Percentiles rank a stretch among this genome's conserved stretches.
Conservation (phyloP, 2,888 invertebrate genomes). For the Glaucopsyche alexis region DNA sequence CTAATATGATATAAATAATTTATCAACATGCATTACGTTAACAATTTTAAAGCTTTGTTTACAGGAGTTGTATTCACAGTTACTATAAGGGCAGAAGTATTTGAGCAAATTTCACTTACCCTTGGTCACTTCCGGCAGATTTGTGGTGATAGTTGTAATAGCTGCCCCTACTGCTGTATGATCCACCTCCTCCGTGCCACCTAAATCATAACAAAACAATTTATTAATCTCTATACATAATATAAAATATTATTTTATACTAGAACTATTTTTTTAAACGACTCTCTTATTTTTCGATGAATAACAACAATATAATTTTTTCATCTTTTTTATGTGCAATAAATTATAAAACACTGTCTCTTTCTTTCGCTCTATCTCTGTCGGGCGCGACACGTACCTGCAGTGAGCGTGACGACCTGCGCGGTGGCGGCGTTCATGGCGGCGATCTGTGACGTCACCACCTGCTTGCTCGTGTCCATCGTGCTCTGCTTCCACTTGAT, state of each 20-base stretch:
- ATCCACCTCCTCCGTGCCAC: constrained; percentile 92
- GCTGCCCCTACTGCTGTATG: constrained; percentile 98
- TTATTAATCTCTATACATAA: not conserved
- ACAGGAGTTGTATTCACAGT: no score
- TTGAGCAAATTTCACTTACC: constrained; percentile 62
- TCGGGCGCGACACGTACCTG: constrained; percentile 65
- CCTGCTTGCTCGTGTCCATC: constrained; percentile 96
- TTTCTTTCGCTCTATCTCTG: not conserved
- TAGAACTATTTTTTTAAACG: no score
- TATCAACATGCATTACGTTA: no score
- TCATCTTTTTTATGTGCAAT: not conserved
- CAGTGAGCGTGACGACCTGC: constrained; percentile 94
- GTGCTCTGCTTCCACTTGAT: constrained; percentile 97
- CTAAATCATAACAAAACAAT: constrained; percentile 49
- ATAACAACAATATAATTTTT: no score
- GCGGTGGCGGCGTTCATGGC: constrained; percentile 99
- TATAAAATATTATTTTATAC: not conserved
- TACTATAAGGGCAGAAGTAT: not conserved
- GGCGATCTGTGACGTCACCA: constrained; percentile 97
- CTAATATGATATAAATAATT: no score
- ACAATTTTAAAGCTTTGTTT: no score
- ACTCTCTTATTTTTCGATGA: no score
- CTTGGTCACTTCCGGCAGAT: constrained; percentile 96
- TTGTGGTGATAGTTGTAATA: constrained; percentile 97
- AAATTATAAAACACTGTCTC: not conserved